These are phyloP conservation scores for Trichonephila clavipes DNA, from an alignment of 1,140 invertebrate genomes.

Conservation along the genomic window DNA sequence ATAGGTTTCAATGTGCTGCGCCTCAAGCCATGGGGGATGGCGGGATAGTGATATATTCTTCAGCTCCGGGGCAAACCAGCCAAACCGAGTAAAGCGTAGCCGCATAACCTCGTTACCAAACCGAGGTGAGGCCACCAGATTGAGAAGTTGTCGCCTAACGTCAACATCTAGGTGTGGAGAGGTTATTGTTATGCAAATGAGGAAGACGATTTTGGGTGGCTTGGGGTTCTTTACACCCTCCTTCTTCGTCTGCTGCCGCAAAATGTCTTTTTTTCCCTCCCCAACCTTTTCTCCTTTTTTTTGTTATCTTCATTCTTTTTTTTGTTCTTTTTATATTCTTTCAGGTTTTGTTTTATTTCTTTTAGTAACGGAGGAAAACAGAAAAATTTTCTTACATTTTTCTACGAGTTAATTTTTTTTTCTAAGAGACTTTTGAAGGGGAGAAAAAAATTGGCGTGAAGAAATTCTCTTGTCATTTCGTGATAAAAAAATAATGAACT, in stretches of 20 bases:
- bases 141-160: constrained; percentile 74
- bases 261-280: constrained; percentile 1
- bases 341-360: neutral
- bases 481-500: neutral
- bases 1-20: constrained; percentile 73
- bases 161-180: constrained; percentile 23
- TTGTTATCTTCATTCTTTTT: neutral
- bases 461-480: neutral
- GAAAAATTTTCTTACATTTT: constrained; percentile 45
- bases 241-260: neutral
- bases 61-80: constrained; percentile 48
- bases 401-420: constrained; percentile 1
- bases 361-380: constrained; percentile 6
- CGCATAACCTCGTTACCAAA: constrained; percentile 62
- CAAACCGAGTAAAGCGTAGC: constrained; percentile 51
- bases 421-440: neutral
- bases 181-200: constrained; percentile 75
- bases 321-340: neutral
- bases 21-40: constrained; percentile 38
- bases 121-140: constrained; percentile 62
- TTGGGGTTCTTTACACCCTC: neutral
- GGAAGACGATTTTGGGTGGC: constrained; percentile 41
- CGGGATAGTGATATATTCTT: constrained; percentile 64
- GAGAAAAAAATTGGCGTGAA: neutral
- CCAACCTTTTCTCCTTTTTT: neutral